Base-by-base conservation (phyloP, 1,140 invertebrate species). In the Drosophila parvula region DNA sequence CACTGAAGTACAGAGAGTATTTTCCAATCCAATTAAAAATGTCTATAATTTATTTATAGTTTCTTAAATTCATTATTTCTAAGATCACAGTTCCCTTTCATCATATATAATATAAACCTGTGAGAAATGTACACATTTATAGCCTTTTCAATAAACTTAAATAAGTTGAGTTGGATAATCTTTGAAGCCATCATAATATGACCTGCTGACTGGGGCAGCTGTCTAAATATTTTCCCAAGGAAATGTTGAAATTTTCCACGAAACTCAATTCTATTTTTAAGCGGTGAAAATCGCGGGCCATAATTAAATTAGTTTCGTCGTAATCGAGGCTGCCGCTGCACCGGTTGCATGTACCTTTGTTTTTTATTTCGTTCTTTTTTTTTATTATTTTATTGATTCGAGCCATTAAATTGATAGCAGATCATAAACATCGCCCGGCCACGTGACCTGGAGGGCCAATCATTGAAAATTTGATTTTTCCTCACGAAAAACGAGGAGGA, bases 401-500 rank as follows among this genome's bases (percentile, higher is more conserved):
- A 73, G 41, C 59, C 67, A 78, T 84, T 84, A 84, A 80, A 69
- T 63, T 74, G 77, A 84, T 84, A 63, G 60, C 65, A 70, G 73
- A 83, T 80, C 77, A 84, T 77, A 69, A 84, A 73, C 76, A 59
- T 57, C 58, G 36, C 51, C 59, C 12, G 43, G 56, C 61, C 79
- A 74, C 79, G 74, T 81, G 79, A 82, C 74, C 69, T 40, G 62
- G n/a, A 58, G 45, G 45, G 38, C 51, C 81, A 83, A 83, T 83
- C 81, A 73, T 62, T 84, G 77, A 47, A 84, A 73, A 77, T 84
- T 84, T 84, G 60, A 83, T 84, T 77, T 83, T 80, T 79, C 71
- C 36, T 47, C 34, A 14, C 50, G 28, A 18, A 8, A 28, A 50
- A 14, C 14, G 47, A 30, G 11, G 14, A n/a, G 14, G 14, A 18